phyloP scores from a whole-genome alignment of 2,113 vertebrate species.

The Orientallactaga bullata region DNA sequence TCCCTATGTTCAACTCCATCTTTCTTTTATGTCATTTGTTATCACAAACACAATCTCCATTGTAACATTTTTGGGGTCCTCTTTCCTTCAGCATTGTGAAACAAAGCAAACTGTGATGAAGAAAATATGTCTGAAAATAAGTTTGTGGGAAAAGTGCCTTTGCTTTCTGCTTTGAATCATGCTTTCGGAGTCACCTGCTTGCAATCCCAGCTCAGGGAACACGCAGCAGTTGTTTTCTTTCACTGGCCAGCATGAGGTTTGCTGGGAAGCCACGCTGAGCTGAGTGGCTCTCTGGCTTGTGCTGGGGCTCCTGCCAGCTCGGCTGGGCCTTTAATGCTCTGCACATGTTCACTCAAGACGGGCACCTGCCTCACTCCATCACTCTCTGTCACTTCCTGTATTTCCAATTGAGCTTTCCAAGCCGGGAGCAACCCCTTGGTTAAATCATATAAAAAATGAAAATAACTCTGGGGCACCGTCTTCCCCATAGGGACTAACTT shows the following conservation, averaged over 20 bases:
- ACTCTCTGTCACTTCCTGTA: constrained; percentile 78
- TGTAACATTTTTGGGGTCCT: background rate
- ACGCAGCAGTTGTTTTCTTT: background rate
- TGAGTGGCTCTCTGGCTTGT: background rate
- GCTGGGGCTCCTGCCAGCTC: constrained; percentile 8
- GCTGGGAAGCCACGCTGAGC: background rate
- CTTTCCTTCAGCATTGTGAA: background rate
- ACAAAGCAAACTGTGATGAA: background rate
- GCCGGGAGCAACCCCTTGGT: background rate
- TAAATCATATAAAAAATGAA: constrained; percentile 46
- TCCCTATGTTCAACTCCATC: background rate
- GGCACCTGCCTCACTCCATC: constrained; percentile 83
- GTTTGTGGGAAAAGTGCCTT: background rate
- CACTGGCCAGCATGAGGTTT: background rate
- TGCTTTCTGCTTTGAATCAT: background rate
- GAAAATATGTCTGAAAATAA: constrained; percentile 29
- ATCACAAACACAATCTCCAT: background rate
- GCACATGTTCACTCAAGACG: constrained; percentile 67
- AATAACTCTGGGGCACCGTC: background rate
- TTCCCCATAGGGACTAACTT: too few species aligned
- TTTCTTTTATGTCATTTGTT: background rate
- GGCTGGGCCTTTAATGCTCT: constrained; percentile 54
- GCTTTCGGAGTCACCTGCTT: background rate
- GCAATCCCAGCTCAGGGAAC: background rate
- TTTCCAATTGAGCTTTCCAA: constrained; percentile 72